Evolutionary conservation across 2,888 invertebrate genomes (phyloP), one percentile per base, ranked within the genome.

Genomic region (Trichogramma evanescens): DNA sequence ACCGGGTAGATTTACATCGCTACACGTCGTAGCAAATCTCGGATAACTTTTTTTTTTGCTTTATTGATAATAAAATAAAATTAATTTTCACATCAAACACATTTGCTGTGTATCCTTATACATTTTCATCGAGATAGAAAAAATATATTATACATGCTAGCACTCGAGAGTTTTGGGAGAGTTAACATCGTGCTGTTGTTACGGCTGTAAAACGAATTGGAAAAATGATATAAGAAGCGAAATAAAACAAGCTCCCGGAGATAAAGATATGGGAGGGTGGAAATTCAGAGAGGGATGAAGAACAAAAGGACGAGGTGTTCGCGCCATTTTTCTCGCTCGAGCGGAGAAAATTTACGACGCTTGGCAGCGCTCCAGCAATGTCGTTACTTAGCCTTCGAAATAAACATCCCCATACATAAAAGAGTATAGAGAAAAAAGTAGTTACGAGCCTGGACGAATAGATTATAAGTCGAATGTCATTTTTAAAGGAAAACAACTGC

Each of bases 251-350:
- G 45, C 50, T 62, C 63, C 52, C 50, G 51, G 54, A 53, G 51
- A 58, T 13, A 58, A 55, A 63, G 66, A 65, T 61, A 65, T 61
- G 63, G 59, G 61, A 42, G 6, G 42, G 61, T 8, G 53, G 43
- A 57, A 53, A 51, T n/a, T 56, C 45, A 38, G 46, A 41, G 59
- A 59, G 63, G 61, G 58, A 63, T 52, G 61, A 61, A 62, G 61
- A 13, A 61, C 48, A 65, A 26, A 64, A 68, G 65, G 66, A 66
- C 67, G 68, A 71, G 68, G 69, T 71, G 71, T 75, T 74, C 71
- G 70, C 71, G 71, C 72, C 71, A 75, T 76, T 75, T 76, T 73
- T 76, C 74, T 74, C 72, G 74, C 72, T 71, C 66, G 69, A 68
- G 26, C 26, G 63, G 68, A 38, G 53, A 56, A 72, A 74, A 76